Conservation (phyloP, 2,113 vertebrate species). For the Colinus virginianus region DNA sequence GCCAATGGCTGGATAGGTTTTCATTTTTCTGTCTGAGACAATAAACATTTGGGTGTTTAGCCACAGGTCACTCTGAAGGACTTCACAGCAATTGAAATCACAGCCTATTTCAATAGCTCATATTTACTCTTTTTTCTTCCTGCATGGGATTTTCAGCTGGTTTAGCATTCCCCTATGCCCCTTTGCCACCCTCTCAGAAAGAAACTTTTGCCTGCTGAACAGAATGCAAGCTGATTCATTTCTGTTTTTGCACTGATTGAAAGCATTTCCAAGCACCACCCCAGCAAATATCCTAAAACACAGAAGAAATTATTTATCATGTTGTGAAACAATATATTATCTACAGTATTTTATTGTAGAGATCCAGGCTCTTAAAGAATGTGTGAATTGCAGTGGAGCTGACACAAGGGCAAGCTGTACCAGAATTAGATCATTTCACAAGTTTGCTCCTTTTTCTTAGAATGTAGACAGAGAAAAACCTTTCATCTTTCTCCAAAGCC, state of each 20-base stretch:
- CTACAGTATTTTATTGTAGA: not conserved
- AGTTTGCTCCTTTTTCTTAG: not conserved
- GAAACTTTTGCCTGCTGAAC: not conserved
- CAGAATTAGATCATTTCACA: not conserved
- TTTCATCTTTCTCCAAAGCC: slow-evolving; percentile 1
- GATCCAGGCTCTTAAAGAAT: not conserved
- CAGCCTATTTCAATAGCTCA: not conserved
- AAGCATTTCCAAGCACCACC: not conserved
- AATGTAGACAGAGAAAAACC: not conserved
- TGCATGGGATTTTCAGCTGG: not conserved
- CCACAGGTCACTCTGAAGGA: not conserved
- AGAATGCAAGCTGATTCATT: not conserved
- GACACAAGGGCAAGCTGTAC: not conserved
- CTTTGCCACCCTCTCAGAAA: slow-evolving; percentile 23
- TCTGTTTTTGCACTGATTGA: not conserved
- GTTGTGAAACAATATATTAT: not conserved
- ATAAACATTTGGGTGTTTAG: slow-evolving; percentile 18
- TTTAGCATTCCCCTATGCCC: not conserved
- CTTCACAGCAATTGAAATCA: not conserved
- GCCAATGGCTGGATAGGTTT: slow-evolving; percentile 70
- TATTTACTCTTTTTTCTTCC: not conserved
- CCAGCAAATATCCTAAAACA: not conserved
- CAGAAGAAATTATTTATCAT: not conserved
- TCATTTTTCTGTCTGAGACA: slow-evolving; percentile 79
- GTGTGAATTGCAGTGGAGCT: not conserved